Evolutionary conservation across 1,140 invertebrate species (phyloP).

Genomic region (Caenorhabditis latens): DNA sequence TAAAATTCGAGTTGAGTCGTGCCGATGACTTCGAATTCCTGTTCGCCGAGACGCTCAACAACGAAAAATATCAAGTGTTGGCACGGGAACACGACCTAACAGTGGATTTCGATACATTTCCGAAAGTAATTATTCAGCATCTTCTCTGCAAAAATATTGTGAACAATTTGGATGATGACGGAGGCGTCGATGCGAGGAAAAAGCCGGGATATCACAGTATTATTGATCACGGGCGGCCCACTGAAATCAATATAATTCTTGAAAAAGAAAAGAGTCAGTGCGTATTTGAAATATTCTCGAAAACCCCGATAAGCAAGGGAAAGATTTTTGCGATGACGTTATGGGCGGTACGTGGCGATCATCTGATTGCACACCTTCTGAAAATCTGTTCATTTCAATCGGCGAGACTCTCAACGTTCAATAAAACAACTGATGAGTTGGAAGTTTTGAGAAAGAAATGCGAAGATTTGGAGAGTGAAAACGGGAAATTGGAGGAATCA

Average conservation of each 20-base stretch:
- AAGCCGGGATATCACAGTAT: constrained; percentile 40
- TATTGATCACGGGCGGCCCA: neutral
- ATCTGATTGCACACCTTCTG: constrained; percentile 10
- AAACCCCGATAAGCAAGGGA: neutral
- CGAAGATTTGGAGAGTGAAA: neutral
- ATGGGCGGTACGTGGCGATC: neutral
- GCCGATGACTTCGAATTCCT: constrained; percentile 21
- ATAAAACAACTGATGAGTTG: neutral
- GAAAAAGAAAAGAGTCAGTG: constrained; percentile 18
- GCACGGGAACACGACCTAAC: constrained; percentile 8
- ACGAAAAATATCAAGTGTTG: constrained; percentile 31
- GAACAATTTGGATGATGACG: neutral
- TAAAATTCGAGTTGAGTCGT: constrained; percentile 23
- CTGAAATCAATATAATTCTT: constrained; percentile 27
- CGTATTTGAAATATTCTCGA: constrained; percentile 11
- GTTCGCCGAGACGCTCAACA: constrained; percentile 12
- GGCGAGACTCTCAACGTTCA: neutral
- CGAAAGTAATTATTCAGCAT: constrained; percentile 40
- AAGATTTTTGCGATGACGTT: constrained; percentile 20
- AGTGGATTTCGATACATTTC: constrained; percentile 30
- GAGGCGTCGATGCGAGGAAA: neutral
- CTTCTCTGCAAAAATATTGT: constrained; percentile 36
- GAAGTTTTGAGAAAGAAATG: neutral
- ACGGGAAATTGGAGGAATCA: neutral
- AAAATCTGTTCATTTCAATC: constrained; percentile 26